These are phyloP conservation scores for Thereva nobilitata DNA, from an alignment of 2,888 invertebrate genomes.

Conservation along the genomic window DNA sequence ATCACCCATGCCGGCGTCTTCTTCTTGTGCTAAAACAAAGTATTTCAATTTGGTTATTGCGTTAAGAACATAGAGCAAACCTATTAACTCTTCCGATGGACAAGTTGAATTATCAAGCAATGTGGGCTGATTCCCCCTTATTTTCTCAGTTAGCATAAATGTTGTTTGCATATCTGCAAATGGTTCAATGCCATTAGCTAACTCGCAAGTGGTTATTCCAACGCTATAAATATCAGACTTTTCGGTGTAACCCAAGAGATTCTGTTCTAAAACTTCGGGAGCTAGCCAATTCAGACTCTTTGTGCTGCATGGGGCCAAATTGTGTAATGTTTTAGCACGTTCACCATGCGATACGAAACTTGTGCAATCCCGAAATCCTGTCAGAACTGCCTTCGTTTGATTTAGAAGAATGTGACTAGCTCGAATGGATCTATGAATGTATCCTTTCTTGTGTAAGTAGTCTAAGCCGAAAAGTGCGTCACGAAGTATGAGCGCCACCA, in stretches of 20 bases:
- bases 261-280: constrained; percentile 89
- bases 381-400: constrained; percentile 69
- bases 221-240: constrained; percentile 91
- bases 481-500: constrained; percentile 76
- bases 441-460: constrained; percentile 82
- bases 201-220: constrained; percentile 65
- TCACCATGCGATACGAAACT: constrained; percentile 73
- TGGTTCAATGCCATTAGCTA: constrained; percentile 87
- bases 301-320: constrained; percentile 70
- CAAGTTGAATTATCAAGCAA: constrained; percentile 75
- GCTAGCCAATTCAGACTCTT: constrained; percentile 83
- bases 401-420: constrained; percentile 84
- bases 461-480: constrained; percentile 79
- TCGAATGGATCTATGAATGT: constrained; percentile 82
- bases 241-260: constrained; percentile 83
- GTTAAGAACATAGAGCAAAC: constrained; percentile 38
- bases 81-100: constrained; percentile 60
- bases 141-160: constrained; percentile 87
- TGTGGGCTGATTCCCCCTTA: constrained; percentile 74
- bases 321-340: constrained; percentile 71
- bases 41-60: constrained; percentile 5
- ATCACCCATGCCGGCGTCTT: constrained; percentile 59
- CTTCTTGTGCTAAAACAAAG: constrained; percentile 43
- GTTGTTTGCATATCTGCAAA: constrained; percentile 85
- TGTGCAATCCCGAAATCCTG: constrained; percentile 80